phyloP scores from a whole-genome alignment of 2,888 invertebrate genomes.

The Minunthozetes semirufus region DNA sequence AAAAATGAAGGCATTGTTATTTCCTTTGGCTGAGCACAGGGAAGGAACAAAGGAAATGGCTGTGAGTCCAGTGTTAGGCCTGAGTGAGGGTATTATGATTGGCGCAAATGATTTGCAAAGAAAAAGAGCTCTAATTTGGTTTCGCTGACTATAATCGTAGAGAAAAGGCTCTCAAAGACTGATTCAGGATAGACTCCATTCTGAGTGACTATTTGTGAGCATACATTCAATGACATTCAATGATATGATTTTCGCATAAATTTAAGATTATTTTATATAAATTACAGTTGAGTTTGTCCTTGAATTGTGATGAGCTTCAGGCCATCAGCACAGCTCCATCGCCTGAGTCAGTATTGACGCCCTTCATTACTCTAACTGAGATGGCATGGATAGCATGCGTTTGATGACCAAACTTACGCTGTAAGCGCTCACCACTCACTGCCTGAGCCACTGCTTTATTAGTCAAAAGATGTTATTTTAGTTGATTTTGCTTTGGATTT shows the following conservation, averaged over 20 bases:
- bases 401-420: constrained; percentile 7
- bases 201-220: neutral
- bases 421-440: neutral
- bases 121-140: constrained; percentile 3
- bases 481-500: constrained; percentile 13
- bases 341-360: neutral
- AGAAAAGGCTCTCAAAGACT: neutral
- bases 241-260: constrained; percentile 30
- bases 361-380: constrained; percentile 8
- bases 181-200: neutral
- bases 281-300: constrained; percentile 17
- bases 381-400: neutral
- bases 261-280: constrained; percentile 26
- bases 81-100: neutral
- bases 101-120: constrained; percentile 23
- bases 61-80: neutral
- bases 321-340: neutral
- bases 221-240: constrained; percentile 19
- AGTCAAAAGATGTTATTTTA: constrained; percentile 18
- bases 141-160: neutral
- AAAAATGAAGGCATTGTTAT: constrained; percentile 27
- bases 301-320: constrained; percentile 20
- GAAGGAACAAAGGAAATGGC: constrained; percentile 15
- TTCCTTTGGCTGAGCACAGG: constrained; percentile 18
- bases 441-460: neutral